Percentiles rank a stretch among this genome's conserved stretches.
These are phyloP conservation scores for Proctacanthus coquilletti DNA, from an alignment of 1,140 invertebrate genomes.

Conservation along the genomic window DNA sequence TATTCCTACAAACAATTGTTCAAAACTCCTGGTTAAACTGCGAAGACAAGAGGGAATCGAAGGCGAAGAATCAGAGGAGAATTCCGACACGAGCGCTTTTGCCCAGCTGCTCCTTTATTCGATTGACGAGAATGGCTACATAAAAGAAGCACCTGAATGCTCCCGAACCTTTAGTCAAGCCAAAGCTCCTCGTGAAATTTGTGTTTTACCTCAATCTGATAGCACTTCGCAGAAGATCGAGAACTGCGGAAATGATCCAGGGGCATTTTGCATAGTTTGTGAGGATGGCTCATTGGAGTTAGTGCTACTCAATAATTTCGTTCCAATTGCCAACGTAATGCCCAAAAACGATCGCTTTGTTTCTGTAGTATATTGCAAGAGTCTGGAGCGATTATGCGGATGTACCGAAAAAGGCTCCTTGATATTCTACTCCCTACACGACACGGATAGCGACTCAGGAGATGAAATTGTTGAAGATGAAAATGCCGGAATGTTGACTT, in stretches of 20 bases:
- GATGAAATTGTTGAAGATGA: conserved; percentile 52
- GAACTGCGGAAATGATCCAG: conserved; percentile 30
- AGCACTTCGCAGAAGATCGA: conserved; percentile 24
- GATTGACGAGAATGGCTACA: conserved; percentile 37
- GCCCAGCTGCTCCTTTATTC: conserved; percentile 37
- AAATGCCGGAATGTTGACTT: conserved; percentile 31
- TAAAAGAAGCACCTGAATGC: conserved; percentile 43
- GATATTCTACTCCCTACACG: conserved; percentile 64
- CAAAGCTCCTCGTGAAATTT: conserved; percentile 50
- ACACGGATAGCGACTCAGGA: conserved; percentile 48
- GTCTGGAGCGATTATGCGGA: conserved; percentile 68
- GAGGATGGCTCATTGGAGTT: conserved; percentile 52
- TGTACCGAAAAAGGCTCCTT: conserved; percentile 62
- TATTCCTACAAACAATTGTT: conserved; percentile 25
- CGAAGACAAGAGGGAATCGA: too few species aligned
- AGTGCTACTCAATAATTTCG: conserved; percentile 45
- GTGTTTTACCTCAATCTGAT: conserved; percentile 41
- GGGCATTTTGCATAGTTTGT: conserved; percentile 38
- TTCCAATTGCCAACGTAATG: conserved; percentile 42
- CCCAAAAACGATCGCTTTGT: conserved; percentile 52
- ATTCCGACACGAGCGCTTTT: neutral
- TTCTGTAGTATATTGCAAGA: conserved; percentile 59
- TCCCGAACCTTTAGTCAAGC: conserved; percentile 42
- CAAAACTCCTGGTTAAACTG: conserved; percentile 23
- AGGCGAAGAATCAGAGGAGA: neutral